Percentiles rank a stretch among this genome's conserved stretches.
Evolutionary conservation across 2,113 vertebrate species (phyloP).

Genomic region (Danio rerio): DNA sequence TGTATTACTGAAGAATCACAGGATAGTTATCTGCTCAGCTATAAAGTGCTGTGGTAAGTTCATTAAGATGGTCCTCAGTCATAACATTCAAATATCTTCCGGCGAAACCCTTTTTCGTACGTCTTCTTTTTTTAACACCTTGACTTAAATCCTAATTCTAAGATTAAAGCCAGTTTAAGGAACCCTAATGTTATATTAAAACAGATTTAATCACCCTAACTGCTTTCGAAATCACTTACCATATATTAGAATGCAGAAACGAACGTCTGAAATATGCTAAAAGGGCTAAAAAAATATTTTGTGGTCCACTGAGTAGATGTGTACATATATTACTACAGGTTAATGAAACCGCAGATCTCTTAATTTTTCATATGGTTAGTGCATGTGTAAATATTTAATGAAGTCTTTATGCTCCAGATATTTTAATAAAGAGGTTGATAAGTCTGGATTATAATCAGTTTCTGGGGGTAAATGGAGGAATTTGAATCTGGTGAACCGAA

Average conservation of each 20-base stretch:
- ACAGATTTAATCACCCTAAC: conserved; percentile 74
- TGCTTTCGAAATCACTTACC: conserved; percentile 67
- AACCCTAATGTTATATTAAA: conserved; percentile 82
- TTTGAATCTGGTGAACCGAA: background rate
- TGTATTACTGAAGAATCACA: conserved; percentile 37
- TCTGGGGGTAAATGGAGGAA: conserved; percentile 56
- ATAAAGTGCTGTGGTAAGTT: conserved; percentile 56
- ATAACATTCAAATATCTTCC: conserved; percentile 70
- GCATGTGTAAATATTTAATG: conserved; percentile 81
- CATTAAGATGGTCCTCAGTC: conserved; percentile 69
- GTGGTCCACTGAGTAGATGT: conserved; percentile 66
- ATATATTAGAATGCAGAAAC: conserved; percentile 75
- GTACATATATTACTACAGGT: conserved; percentile 77
- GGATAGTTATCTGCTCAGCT: conserved; percentile 33
- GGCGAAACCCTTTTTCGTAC: conserved; percentile 64
- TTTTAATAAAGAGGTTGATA: conserved; percentile 81
- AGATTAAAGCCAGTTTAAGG: conserved; percentile 76
- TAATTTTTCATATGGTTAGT: conserved; percentile 80
- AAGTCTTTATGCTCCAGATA: conserved; percentile 77
- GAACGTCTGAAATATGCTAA: conserved; percentile 76
- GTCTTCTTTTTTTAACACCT: conserved; percentile 63
- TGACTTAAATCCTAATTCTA: conserved; percentile 75
- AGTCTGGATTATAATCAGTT: conserved; percentile 71
- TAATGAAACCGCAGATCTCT: conserved; percentile 78
- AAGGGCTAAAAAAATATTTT: conserved; percentile 57